Evolutionary conservation across 2,797 vertebrate genomes (phyloP).

Genomic region (Sebastes matsubarae): DNA sequence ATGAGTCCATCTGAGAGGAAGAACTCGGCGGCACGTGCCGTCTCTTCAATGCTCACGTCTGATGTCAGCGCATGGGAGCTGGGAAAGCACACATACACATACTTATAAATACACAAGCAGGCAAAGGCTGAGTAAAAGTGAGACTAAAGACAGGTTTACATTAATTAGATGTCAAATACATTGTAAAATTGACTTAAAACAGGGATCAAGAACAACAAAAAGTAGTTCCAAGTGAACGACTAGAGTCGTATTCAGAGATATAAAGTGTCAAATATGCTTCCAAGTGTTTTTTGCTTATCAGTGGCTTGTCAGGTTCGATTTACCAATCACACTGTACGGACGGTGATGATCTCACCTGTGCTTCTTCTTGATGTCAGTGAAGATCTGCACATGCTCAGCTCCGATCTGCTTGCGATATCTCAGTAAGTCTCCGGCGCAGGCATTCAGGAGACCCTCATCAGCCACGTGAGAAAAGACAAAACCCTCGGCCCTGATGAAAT

Average conservation of each 20-base stretch:
- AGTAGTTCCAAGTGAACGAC: not conserved
- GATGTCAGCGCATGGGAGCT: conserved; percentile 89
- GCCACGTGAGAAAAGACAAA: conserved; percentile 89
- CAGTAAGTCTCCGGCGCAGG: conserved; percentile 87
- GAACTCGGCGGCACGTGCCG: conserved; percentile 85
- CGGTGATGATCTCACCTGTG: conserved; percentile 81
- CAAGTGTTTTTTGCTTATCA: no score
- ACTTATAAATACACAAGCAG: not conserved
- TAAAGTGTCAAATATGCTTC: not conserved
- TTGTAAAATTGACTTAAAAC: not conserved
- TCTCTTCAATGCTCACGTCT: conserved; percentile 85
- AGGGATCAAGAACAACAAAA: not conserved
- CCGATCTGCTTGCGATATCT: conserved; percentile 87
- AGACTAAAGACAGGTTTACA: not conserved
- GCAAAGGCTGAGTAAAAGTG: not conserved
- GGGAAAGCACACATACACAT: not conserved
- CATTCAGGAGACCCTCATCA: conserved; percentile 88
- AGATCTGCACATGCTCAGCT: conserved; percentile 88
- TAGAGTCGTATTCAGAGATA: not conserved
- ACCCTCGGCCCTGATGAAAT: conserved; percentile 87
- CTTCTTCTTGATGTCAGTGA: conserved; percentile 93
- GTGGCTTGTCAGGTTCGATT: not conserved
- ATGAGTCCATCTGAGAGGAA: conserved; percentile 89
- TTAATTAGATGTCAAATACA: not conserved
- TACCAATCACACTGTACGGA: not conserved